These are phyloP conservation scores for Cichladusa arquata DNA, from an alignment of 2,113 vertebrate genomes.

Conservation along the genomic window DNA sequence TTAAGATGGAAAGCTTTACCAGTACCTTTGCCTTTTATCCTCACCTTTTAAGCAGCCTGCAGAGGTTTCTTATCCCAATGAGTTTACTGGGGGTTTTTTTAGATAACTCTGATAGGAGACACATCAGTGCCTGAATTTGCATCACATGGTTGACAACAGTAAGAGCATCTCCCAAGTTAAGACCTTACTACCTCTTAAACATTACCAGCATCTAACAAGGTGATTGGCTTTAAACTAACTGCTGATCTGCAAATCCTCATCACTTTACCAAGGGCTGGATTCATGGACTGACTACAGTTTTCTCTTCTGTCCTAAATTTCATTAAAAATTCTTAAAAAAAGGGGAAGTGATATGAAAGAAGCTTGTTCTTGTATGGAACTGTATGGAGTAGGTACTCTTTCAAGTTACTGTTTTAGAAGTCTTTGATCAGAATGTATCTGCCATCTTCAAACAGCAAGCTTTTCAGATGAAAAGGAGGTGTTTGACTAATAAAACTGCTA, in stretches of 20 bases:
- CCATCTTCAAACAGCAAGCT: conserved; percentile 22
- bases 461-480: conserved; percentile 29
- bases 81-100: not conserved
- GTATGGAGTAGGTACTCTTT: not conserved
- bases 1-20: not conserved
- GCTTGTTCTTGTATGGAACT: not conserved
- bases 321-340: not conserved
- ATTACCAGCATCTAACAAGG: not conserved
- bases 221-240: not conserved
- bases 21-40: not conserved
- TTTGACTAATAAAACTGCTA: conserved; percentile 29
- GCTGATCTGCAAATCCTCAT: not conserved
- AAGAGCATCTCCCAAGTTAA: not conserved
- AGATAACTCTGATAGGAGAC: not conserved
- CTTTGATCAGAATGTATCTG: conserved; percentile 20
- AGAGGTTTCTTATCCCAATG: not conserved
- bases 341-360: not conserved
- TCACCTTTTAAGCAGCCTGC: not conserved
- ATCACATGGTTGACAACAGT: not conserved
- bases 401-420: not conserved
- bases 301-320: not conserved
- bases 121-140: not conserved
- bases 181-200: not conserved
- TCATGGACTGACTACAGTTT: not conserved
- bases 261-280: not conserved